Conservation (phyloP, 2,113 vertebrate species). For the Chascanopsetta lugubris region DNA sequence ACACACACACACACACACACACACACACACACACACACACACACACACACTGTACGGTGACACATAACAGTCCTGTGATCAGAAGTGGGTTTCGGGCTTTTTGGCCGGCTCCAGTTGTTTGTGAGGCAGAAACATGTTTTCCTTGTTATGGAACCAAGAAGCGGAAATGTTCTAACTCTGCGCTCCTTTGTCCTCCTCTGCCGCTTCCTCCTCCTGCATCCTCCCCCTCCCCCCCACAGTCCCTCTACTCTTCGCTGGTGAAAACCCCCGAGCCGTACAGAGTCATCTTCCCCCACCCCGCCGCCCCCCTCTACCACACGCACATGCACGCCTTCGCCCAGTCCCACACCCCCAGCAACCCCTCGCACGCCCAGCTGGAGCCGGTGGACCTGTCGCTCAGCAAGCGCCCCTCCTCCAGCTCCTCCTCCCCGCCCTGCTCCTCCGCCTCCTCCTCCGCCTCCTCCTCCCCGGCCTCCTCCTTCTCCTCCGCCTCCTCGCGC, state of each 20-base stretch:
- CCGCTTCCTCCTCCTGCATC: slow-evolving; percentile 54
- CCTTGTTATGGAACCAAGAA: slow-evolving; percentile 44
- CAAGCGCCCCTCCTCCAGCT: slow-evolving; percentile 84
- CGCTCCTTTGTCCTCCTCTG: slow-evolving; percentile 49
- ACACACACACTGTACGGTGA: slow-evolving; percentile 29
- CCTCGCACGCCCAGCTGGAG: slow-evolving; percentile 87
- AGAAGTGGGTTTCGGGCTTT: slow-evolving; percentile 30
- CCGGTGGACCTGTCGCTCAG: slow-evolving; percentile 95
- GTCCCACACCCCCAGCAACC: slow-evolving; percentile 73
- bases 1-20: slow-evolving; percentile 47
- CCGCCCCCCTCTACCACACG: slow-evolving; percentile 63
- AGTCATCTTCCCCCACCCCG: slow-evolving; percentile 71
- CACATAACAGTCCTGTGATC: slow-evolving; percentile 41
- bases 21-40: slow-evolving; percentile 39
- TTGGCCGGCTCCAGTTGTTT: slow-evolving; percentile 53
- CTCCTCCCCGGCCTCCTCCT: slow-evolving; percentile 84
- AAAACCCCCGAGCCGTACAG: slow-evolving; percentile 71
- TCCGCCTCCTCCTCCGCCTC: slow-evolving; percentile 84
- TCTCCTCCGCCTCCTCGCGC: slow-evolving; percentile 62
- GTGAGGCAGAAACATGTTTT: slow-evolving; percentile 61
- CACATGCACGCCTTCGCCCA: slow-evolving; percentile 60
- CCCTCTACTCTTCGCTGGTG: slow-evolving; percentile 69
- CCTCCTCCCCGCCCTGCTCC: slow-evolving; percentile 77
- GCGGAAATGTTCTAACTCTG: slow-evolving; percentile 53
- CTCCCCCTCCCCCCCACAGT: slow-evolving; percentile 50